Evolutionary conservation across 1,140 invertebrate genomes (phyloP).

Genomic region (Ridgeia piscesae): DNA sequence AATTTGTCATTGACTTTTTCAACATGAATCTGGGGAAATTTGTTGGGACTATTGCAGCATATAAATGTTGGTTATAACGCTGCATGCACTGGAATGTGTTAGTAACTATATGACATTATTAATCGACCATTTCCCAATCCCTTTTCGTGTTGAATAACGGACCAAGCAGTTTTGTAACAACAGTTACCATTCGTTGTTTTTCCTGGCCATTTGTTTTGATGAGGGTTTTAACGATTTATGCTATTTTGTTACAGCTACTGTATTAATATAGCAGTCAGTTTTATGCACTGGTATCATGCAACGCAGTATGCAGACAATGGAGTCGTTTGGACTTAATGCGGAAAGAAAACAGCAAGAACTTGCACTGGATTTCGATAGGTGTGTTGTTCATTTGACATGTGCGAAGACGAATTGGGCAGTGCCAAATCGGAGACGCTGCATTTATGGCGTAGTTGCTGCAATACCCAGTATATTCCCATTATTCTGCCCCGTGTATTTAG

Average conservation of each 20-base stretch:
- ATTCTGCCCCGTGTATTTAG: background rate
- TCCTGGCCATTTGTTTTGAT: background rate
- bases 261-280: background rate
- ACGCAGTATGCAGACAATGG: background rate
- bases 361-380: conserved; percentile 4
- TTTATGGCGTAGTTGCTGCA: background rate
- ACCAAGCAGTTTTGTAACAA: background rate
- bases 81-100: background rate
- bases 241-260: background rate
- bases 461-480: background rate
- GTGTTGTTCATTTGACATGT: background rate
- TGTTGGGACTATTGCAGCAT: background rate
- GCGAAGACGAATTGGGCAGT: background rate
- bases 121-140: background rate
- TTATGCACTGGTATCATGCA: background rate
- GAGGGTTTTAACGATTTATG: background rate
- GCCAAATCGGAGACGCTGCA: background rate
- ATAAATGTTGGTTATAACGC: background rate
- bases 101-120: background rate
- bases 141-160: background rate
- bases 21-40: background rate
- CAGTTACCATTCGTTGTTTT: background rate
- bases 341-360: background rate
- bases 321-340: background rate
- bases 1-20: background rate